Percentiles rank a stretch among this genome's conserved stretches.
These are phyloP conservation scores for Babylonia areolata DNA, from an alignment of 1,140 invertebrate genomes.

Conservation along the genomic window DNA sequence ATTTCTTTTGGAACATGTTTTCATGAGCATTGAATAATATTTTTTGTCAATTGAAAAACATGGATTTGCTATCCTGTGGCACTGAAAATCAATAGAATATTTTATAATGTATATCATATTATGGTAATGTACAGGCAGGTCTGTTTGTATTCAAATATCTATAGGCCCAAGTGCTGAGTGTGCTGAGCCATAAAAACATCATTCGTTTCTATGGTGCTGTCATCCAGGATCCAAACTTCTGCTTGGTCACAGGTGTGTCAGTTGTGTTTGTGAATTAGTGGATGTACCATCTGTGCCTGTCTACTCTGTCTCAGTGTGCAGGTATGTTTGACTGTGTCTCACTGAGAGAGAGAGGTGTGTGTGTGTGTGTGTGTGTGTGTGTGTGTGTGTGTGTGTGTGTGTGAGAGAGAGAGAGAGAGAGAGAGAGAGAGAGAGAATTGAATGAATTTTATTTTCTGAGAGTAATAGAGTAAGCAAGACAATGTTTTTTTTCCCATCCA, in stretches of 20 bases:
- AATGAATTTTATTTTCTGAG: too few species aligned
- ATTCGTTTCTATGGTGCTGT: slow-evolving; percentile 77
- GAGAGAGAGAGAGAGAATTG: too few species aligned
- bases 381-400: not conserved
- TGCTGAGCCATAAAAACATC: slow-evolving; percentile 76
- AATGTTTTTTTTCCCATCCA: too few species aligned
- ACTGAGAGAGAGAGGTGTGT: not conserved
- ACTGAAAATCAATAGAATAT: too few species aligned
- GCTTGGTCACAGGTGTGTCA: slow-evolving; percentile 74
- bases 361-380: not conserved
- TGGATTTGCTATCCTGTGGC: too few species aligned
- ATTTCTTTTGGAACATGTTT: too few species aligned
- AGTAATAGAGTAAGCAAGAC: too few species aligned
- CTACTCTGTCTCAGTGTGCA: not conserved
- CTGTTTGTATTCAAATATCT: too few species aligned
- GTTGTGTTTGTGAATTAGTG: not conserved
- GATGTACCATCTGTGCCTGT: not conserved
- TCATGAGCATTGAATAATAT: too few species aligned
- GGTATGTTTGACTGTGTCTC: not conserved
- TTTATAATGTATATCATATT: too few species aligned
- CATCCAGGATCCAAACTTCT: slow-evolving; percentile 74
- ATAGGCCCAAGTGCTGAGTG: slow-evolving; percentile 76
- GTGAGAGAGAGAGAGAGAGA: not conserved
- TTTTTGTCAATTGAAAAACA: too few species aligned
- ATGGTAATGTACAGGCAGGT: too few species aligned